phyloP scores from a whole-genome alignment of 2,113 vertebrate genomes.

The Carassius auratus region DNA sequence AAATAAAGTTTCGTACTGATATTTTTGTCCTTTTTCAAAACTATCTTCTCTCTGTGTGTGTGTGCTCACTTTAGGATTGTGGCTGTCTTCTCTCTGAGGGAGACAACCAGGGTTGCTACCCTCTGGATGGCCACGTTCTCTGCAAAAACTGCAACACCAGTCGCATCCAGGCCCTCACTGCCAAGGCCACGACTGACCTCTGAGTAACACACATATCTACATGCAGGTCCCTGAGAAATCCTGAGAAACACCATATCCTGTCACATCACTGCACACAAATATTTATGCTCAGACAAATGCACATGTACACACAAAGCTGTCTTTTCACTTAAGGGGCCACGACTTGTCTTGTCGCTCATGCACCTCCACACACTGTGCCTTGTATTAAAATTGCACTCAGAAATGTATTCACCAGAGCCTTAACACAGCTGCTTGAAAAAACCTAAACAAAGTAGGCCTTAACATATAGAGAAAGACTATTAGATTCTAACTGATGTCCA shows the following conservation, averaged over 20 bases:
- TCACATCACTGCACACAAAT: conserved; percentile 50
- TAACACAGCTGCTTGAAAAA: not conserved
- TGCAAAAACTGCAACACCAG: conserved; percentile 96
- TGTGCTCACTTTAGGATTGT: conserved; percentile 81
- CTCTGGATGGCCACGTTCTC: conserved; percentile 94
- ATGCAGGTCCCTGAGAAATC: conserved; percentile 40
- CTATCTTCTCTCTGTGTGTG: not conserved
- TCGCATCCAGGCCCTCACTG: conserved; percentile 94
- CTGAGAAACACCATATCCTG: conserved; percentile 28
- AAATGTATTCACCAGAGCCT: not conserved
- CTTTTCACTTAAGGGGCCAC: conserved; percentile 6
- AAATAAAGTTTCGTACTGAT: not conserved
- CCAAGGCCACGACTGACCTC: conserved; percentile 97
- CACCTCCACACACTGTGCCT: conserved; percentile 27
- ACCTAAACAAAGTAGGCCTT: not conserved
- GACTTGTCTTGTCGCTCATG: not conserved
- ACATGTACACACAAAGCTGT: conserved; percentile 42
- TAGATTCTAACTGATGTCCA: conserved; percentile 7
- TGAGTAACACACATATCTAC: conserved; percentile 70
- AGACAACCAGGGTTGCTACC: conserved; percentile 98
- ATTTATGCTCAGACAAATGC: conserved; percentile 41
- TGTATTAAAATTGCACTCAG: conserved; percentile 15
- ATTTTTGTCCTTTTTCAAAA: not conserved
- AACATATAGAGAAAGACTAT: not conserved
- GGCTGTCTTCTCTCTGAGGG: conserved; percentile 93